A percentile compares a stretch with the other conserved stretches of the same genome.
Evolutionary conservation across 2,797 vertebrate species (phyloP).

Genomic region (Pseudochirops cupreus): DNA sequence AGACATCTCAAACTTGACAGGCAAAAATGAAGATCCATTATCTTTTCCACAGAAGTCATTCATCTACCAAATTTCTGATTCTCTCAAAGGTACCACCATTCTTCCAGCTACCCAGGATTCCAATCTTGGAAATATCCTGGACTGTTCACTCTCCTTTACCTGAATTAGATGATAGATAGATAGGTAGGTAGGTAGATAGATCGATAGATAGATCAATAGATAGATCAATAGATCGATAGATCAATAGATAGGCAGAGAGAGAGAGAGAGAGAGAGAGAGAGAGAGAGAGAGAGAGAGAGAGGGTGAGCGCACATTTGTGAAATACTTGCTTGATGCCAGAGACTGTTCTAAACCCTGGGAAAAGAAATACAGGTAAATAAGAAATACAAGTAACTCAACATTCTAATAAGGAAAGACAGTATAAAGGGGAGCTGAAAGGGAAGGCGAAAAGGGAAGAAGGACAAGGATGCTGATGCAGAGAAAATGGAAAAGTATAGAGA

Average conservation of each 20-base stretch:
- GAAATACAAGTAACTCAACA: neutral
- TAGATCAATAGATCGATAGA: neutral
- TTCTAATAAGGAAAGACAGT: neutral
- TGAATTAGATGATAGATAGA: neutral
- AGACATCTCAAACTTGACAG: neutral
- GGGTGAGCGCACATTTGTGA: neutral
- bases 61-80: neutral
- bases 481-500: neutral
- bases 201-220: neutral
- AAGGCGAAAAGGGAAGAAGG: neutral
- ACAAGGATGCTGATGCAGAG: neutral
- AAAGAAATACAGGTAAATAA: neutral
- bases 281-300: no score
- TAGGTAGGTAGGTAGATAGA: neutral
- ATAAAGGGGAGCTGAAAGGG: neutral
- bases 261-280: accelerated
- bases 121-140: neutral
- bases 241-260: no score
- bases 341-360: neutral
- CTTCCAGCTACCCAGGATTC: neutral
- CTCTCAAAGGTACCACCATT: neutral
- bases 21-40: neutral
- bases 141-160: neutral
- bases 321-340: neutral
- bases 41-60: neutral